Evolutionary conservation across 2,888 invertebrate species (phyloP).

Genomic region (Scaptomyza parva): DNA sequence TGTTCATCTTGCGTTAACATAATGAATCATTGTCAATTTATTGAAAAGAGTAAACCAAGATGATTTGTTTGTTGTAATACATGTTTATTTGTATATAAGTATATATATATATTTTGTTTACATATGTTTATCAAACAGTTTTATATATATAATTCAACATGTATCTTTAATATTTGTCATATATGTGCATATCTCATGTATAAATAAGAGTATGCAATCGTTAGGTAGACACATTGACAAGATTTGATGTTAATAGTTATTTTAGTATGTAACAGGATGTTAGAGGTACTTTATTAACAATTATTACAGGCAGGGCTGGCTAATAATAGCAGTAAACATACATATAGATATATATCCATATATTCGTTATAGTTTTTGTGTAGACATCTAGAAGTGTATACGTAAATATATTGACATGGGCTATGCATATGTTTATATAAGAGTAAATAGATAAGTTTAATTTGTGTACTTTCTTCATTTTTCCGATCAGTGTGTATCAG

Average conservation of each 20-base stretch:
- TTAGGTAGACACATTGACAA: slow-evolving; percentile 35
- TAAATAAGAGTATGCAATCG: slow-evolving; percentile 24
- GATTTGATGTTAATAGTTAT: slow-evolving; percentile 22
- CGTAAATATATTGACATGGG: slow-evolving; percentile 20
- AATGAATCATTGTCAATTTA: background rate
- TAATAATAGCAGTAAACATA: slow-evolving; percentile 5
- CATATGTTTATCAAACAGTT: slow-evolving; percentile 49
- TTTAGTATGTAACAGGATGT: slow-evolving; percentile 18
- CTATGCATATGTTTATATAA: slow-evolving; percentile 20
- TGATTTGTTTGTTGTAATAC: slow-evolving; percentile 1
- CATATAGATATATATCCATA: slow-evolving; percentile 9
- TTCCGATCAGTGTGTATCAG: slow-evolving; percentile 9
- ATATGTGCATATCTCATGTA: slow-evolving; percentile 16
- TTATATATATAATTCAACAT: slow-evolving; percentile 30
- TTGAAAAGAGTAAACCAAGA: background rate
- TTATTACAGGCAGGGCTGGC: slow-evolving; percentile 44
- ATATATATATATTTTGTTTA: slow-evolving; percentile 46
- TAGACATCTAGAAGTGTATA: slow-evolving; percentile 10
- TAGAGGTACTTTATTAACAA: slow-evolving; percentile 53
- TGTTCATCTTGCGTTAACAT: too few species aligned
- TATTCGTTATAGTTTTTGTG: background rate
- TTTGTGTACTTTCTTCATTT: slow-evolving; percentile 33
- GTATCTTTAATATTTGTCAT: slow-evolving; percentile 36
- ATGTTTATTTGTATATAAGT: slow-evolving; percentile 65
- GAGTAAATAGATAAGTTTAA: slow-evolving; percentile 11